A percentile compares a stretch with the other conserved stretches of the same genome.
Evolutionary conservation across 2,888 invertebrate species (phyloP).

Genomic region (Ormyrus labotus): DNA sequence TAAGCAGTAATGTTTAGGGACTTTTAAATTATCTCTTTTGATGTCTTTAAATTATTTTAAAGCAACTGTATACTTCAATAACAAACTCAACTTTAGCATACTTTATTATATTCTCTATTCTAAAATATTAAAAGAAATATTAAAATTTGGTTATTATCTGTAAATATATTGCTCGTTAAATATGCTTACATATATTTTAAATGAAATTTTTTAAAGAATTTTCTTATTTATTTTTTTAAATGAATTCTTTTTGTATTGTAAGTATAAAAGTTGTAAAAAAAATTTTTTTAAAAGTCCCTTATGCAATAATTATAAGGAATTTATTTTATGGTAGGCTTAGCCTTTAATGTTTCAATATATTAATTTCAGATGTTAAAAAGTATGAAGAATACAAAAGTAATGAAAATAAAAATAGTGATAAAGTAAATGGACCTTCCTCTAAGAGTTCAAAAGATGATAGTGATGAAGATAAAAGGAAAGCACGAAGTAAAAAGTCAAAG

Average conservation of each 20-base stretch:
- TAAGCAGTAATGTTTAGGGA: slow-evolving; percentile 48
- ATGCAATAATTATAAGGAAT: slow-evolving; percentile 13
- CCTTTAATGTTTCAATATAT: slow-evolving; percentile 66
- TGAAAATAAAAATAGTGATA: slow-evolving; percentile 63
- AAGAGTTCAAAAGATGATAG: slow-evolving; percentile 66
- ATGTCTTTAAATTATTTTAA: not conserved
- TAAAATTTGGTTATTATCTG: no score
- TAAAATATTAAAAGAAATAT: no score
- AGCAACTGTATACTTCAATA: not conserved
- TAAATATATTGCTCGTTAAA: no score
- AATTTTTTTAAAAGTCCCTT: slow-evolving; percentile 64
- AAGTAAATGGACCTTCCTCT: slow-evolving; percentile 37
- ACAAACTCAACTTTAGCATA: no score
- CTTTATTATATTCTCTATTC: no score
- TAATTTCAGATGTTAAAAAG: slow-evolving; percentile 81
- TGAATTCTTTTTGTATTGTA: not conserved
- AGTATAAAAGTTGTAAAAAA: not conserved
- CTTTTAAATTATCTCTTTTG: slow-evolving; percentile 57
- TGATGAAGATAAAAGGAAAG: slow-evolving; percentile 62
- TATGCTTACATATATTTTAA: no score
- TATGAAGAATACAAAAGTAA: slow-evolving; percentile 83
- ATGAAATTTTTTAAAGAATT: no score
- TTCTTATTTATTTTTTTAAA: no score
- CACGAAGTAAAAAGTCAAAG: slow-evolving; percentile 57
- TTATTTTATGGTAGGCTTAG: slow-evolving; percentile 61